phyloP scores from a whole-genome alignment of 1,140 invertebrate genomes.

The Myzus persicae region DNA sequence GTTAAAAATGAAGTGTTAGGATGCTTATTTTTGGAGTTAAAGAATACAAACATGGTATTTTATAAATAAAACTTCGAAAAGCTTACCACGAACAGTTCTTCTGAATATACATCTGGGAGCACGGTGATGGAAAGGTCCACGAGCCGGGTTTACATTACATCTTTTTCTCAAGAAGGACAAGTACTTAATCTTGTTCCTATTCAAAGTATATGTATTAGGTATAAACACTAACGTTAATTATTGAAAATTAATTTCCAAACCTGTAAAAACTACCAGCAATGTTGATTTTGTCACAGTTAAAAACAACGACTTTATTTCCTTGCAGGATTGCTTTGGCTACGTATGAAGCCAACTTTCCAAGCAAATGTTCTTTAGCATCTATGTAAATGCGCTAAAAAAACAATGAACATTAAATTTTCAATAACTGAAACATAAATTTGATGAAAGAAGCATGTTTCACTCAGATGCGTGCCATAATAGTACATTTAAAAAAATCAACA shows the following conservation, averaged over 20 bases:
- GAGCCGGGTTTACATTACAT: conserved; percentile 97
- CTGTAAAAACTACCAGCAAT: conserved; percentile 99
- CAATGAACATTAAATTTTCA: background rate
- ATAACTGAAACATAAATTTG: background rate
- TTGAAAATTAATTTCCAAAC: conserved; percentile 65
- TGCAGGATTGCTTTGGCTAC: conserved; percentile 90
- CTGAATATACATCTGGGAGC: conserved; percentile 96
- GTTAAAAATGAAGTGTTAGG: too few relatives aligned
- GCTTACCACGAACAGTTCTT: conserved; percentile 91
- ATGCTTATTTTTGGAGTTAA: too few relatives aligned
- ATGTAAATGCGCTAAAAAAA: conserved; percentile 84
- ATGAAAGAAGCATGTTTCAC: background rate
- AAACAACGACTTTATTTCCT: conserved; percentile 86
- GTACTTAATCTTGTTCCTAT: conserved; percentile 91
- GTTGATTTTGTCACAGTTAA: conserved; percentile 81
- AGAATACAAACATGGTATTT: too few relatives aligned
- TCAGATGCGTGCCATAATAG: background rate
- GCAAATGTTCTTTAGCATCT: conserved; percentile 80
- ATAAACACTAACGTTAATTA: background rate
- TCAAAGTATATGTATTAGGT: conserved; percentile 64
- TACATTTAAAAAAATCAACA: background rate
- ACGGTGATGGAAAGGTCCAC: conserved; percentile 98
- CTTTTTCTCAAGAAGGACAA: conserved; percentile 95
- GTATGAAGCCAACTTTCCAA: conserved; percentile 92
- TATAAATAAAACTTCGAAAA: background rate